Evolutionary conservation across 1,140 invertebrate species (phyloP), one percentile per base, ranked within the genome.

Genomic region (Penaeus chinensis): DNA sequence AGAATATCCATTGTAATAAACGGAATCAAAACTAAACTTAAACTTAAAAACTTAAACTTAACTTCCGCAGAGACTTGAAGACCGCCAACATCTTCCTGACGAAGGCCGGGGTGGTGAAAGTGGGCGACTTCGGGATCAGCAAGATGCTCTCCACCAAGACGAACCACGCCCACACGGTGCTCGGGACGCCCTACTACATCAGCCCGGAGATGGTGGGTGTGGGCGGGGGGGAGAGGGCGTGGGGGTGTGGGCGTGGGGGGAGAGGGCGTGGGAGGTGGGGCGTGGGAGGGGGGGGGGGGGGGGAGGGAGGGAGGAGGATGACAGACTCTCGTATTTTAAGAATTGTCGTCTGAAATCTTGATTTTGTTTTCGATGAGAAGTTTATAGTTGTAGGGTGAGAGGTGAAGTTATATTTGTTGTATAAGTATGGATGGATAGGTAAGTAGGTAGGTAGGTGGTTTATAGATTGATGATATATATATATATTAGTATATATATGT

Each of bases 161-260:
- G 85, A 93, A 93, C 54, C 95, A 95, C 89, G 96, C 96, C 8
- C 94, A 95, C 88, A 96, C 96, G 3, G 95, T 96, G 74, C 90
- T 96, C n/a, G 96, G 96, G 8, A 96, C 96, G 22, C 96, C 96
- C 3, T 96, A 96, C 92, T 96, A 96, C 91, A 95, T 96, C 87
- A 96, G 95, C 91, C 96, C 96, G 4, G 96, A 96, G 92, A 96
- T 96, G 95, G 89, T 90, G 79, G 61, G 85, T 37, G 76, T 3
- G 37, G 13, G 18, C 10, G 19, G 8, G n/a, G 3, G 19, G 32
- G 62, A 8, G 19, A 5, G n/a, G 74, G 20, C 18, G 22, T 22
- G 22, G 74, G 4, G 74, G 22, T 24, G 27, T 2, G 20, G 78
- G 13, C 2, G 7, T 24, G 42, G 1, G 60, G 7, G 20, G 10